These are phyloP conservation scores for Leucosticte australis DNA, from an alignment of 2,113 vertebrate genomes.

Conservation along the genomic window DNA sequence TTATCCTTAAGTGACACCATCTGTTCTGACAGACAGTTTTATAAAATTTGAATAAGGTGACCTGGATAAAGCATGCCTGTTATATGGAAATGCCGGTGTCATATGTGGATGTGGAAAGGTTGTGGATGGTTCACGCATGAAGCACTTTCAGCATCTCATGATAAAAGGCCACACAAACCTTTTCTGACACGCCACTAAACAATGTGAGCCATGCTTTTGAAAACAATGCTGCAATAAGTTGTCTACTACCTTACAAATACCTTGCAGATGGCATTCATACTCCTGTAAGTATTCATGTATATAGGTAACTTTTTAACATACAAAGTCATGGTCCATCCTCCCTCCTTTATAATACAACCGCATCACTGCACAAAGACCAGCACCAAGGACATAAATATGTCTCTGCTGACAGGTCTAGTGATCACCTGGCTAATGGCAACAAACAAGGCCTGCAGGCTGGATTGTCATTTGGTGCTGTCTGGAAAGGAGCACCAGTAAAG, in stretches of 20 bases:
- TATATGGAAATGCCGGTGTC: neutral
- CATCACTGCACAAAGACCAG: neutral
- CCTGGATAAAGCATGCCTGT: conserved; percentile 11
- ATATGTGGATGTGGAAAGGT: neutral
- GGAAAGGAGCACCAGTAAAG: neutral
- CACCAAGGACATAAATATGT: neutral
- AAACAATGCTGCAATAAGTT: neutral
- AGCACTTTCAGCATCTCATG: fast-evolving
- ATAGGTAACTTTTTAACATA: neutral
- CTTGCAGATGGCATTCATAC: neutral
- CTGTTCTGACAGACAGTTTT: conserved; percentile 62
- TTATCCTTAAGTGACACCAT: conserved; percentile 67
- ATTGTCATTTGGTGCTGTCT: neutral
- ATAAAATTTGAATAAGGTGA: conserved; percentile 53
- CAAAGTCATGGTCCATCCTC: neutral
- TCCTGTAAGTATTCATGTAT: neutral
- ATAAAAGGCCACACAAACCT: neutral
- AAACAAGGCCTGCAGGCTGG: neutral
- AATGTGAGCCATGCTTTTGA: neutral
- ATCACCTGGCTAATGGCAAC: neutral
- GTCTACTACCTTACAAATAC: neutral
- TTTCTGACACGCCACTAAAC: neutral
- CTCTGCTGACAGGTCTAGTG: neutral
- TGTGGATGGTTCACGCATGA: neutral
- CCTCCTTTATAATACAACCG: fast-evolving